Base-by-base conservation (phyloP, 2,113 vertebrate genomes). In the Rissa tridactyla region DNA sequence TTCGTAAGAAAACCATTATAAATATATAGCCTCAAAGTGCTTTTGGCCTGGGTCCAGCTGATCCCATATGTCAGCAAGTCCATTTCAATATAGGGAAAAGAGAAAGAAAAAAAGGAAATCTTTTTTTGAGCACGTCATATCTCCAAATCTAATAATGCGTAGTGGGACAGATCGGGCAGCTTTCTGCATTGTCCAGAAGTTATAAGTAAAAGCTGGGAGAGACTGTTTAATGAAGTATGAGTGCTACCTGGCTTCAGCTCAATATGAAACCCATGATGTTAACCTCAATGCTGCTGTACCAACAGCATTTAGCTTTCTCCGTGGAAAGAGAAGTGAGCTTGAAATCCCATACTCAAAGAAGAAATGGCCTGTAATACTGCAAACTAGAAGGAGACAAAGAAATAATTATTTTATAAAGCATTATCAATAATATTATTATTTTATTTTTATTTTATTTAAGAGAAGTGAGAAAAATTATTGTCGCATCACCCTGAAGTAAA, bases 21-120 rank as follows among this genome's bases (percentile, higher is more conserved):
- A 94, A 96, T 96, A 90, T 91, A 90, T 72, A 91, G 81, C 65
- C 81, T 78, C 83, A 93, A 90, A 97, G 93, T 96, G 94, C 92
- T 94, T 92, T 80, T 97, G 97, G 95, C 86, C 58, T 1, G 1
- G 61, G 32, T 84, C 92, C 93, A 96, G 46, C 16, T 19, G n/a
- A 94, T 73, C 75, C 84, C 49, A 65, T 96, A 90, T 88, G 88
- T 95, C 90, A 92, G 61, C 81, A 82, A 92, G 70, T 15, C 42
- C n/a, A 69, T 85, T 97, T 92, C 90, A 91, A 66, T 69, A 69
- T 5, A 64, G 36, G 47, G 25, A 62, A 88, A 92, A 80, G 29
- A 81, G 66, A 92, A 90, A 72, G 65, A 19, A 90, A 81, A 83
- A 83, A 83, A 22, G 9, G 32, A 66, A 81, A 47, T 57, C 12